Percentiles rank a stretch among this genome's conserved stretches.
Conservation (phyloP, 2,888 invertebrate genomes). For the Iselma pallidipennis region DNA sequence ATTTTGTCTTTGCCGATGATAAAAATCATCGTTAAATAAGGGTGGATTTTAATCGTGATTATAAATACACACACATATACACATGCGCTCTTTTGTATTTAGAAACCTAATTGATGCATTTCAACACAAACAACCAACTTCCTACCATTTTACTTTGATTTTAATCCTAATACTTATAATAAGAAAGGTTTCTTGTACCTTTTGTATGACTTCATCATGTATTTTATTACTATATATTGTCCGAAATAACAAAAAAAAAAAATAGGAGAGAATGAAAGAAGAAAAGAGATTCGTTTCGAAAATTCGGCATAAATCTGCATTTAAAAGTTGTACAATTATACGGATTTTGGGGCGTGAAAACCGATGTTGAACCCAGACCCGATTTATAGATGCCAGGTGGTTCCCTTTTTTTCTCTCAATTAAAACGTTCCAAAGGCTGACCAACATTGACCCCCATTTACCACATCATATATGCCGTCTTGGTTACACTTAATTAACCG, state of each 20-base stretch:
- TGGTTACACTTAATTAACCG: neutral
- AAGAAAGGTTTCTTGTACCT: conserved; percentile 46
- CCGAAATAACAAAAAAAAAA: conserved; percentile 4
- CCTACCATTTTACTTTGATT: conserved; percentile 30
- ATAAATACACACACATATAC: conserved; percentile 16
- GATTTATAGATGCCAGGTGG: conserved; percentile 21
- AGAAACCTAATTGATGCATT: conserved; percentile 10
- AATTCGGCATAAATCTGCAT: conserved; percentile 15
- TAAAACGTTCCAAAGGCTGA: conserved; percentile 11
- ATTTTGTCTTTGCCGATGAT: conserved; percentile 27
- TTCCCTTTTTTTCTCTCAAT: conserved; percentile 6
- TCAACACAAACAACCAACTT: conserved; percentile 4
- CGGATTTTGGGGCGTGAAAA: conserved; percentile 21
- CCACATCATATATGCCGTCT: conserved; percentile 7
- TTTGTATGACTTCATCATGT: conserved; percentile 43
- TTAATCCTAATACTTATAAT: conserved; percentile 42
- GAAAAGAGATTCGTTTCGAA: neutral
- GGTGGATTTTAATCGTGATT: conserved; percentile 4
- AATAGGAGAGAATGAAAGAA: neutral
- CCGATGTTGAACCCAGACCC: neutral
- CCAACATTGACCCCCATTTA: conserved; percentile 10
- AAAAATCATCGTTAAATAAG: conserved; percentile 18
- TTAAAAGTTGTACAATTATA: conserved; percentile 18
- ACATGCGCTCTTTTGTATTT: conserved; percentile 21
- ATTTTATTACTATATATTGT: conserved; percentile 34